phyloP scores from a whole-genome alignment of 2,113 vertebrate species.

The Myotis lucifugus region DNA sequence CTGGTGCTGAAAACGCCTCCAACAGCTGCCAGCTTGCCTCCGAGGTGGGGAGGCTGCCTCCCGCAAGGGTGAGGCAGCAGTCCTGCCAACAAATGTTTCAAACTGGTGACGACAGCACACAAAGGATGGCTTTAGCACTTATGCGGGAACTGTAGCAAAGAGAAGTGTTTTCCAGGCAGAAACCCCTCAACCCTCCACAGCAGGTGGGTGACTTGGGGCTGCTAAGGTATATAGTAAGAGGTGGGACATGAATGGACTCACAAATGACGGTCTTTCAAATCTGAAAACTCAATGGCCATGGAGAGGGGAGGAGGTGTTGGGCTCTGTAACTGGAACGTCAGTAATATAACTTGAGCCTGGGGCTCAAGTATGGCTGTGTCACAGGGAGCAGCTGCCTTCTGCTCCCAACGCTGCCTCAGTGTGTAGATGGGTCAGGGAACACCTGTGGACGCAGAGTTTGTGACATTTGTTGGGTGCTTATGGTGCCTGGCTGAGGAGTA shows the following conservation, averaged over 20 bases:
- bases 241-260: not conserved
- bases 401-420: not conserved
- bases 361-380: not conserved
- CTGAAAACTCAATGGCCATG: not conserved
- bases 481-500: not conserved
- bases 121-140: not conserved
- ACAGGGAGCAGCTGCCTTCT: constrained; percentile 28
- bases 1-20: constrained; percentile 48
- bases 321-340: constrained; percentile 20
- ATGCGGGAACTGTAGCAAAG: fast-evolving
- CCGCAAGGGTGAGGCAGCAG: not conserved
- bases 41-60: constrained; percentile 23
- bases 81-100: not conserved
- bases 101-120: not conserved
- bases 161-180: not conserved
- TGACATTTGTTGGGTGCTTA: not conserved
- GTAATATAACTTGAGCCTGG: not conserved
- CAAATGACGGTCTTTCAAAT: not conserved
- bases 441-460: not conserved
- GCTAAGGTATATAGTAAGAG: not conserved
- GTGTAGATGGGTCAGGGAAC: not conserved
- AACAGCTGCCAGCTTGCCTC: constrained; percentile 28
- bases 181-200: not conserved
- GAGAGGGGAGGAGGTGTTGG: not conserved
- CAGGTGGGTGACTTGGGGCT: not conserved